phyloP scores from a whole-genome alignment of 2,888 invertebrate species.

The Gasteruption jaculator region DNA sequence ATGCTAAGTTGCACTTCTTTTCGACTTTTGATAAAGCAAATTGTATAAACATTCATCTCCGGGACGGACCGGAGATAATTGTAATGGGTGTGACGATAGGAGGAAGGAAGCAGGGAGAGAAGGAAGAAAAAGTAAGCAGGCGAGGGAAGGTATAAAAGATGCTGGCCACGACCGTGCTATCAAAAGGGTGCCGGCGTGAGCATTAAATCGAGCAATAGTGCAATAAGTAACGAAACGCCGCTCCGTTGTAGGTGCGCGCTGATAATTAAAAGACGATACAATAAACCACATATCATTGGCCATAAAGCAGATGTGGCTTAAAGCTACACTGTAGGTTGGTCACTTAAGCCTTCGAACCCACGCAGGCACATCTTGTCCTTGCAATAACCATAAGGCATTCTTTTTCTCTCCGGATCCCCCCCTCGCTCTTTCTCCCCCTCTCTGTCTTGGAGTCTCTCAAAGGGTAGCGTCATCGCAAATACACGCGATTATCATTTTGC shows the following conservation, averaged over 20 bases:
- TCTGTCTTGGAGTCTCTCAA: background rate
- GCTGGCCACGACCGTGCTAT: conserved; percentile 25
- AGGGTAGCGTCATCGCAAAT: too few species aligned
- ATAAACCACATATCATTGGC: conserved; percentile 51
- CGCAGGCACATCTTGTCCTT: conserved; percentile 40
- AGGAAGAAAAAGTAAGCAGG: conserved; percentile 2
- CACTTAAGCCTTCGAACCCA: conserved; percentile 30
- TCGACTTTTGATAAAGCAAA: conserved; percentile 17
- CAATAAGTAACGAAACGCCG: conserved; percentile 50
- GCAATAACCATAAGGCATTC: conserved; percentile 47
- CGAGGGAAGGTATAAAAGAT: conserved; percentile 27
- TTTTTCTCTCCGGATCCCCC: conserved; percentile 23
- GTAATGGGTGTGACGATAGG: conserved; percentile 30
- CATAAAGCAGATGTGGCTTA: conserved; percentile 43
- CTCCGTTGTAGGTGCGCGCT: conserved; percentile 50
- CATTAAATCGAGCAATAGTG: conserved; percentile 39
- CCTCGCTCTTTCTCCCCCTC: conserved; percentile 10
- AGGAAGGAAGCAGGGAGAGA: background rate
- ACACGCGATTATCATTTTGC: too few species aligned
- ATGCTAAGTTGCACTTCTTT: conserved; percentile 9
- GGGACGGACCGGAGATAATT: conserved; percentile 27
- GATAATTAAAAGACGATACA: conserved; percentile 53
- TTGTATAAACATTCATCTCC: conserved; percentile 13
- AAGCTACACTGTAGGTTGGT: conserved; percentile 21
- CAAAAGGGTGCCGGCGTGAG: conserved; percentile 33